Percentiles rank a stretch among this genome's conserved stretches.
phyloP scores from a whole-genome alignment of 2,113 vertebrate species.

The Myanophis thanlyinensis region DNA sequence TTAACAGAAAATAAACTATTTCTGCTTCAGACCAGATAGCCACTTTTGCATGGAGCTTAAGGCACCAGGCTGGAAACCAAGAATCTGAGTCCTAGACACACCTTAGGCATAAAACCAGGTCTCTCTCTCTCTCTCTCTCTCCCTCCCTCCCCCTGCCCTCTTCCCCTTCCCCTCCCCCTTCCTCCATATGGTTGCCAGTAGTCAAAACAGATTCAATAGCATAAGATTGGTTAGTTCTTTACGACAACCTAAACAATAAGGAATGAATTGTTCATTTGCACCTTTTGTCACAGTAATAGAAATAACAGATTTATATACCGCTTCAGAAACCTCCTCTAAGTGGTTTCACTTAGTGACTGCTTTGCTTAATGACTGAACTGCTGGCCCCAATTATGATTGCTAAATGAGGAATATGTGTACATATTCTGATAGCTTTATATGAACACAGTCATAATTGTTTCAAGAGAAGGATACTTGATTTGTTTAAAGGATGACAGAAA shows the following conservation, averaged over 20 bases:
- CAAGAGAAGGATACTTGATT: not conserved
- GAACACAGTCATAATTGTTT: not conserved
- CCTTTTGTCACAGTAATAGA: not conserved
- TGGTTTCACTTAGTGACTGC: not conserved
- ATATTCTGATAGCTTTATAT: not conserved
- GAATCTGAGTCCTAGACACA: not conserved
- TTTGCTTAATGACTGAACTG: not conserved
- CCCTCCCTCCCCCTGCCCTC: too few relatives aligned
- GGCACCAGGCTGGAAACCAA: not conserved
- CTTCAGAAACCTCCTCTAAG: too few relatives aligned
- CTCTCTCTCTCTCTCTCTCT: not conserved
- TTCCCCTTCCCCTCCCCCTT: too few relatives aligned
- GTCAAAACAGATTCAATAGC: not conserved
- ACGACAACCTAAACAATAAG: not conserved
- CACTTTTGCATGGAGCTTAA: not conserved
- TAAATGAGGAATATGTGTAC: not conserved
- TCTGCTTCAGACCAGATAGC: not conserved
- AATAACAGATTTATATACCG: too few relatives aligned
- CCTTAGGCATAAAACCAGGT: not conserved
- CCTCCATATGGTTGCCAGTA: not conserved
- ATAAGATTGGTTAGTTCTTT: not conserved
- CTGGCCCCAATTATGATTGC: not conserved
- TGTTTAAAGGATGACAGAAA: not conserved
- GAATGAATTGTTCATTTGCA: not conserved
- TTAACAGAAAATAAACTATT: not conserved